These are phyloP conservation scores for Battus philenor DNA, from an alignment of 1,140 invertebrate species.

Conservation along the genomic window DNA sequence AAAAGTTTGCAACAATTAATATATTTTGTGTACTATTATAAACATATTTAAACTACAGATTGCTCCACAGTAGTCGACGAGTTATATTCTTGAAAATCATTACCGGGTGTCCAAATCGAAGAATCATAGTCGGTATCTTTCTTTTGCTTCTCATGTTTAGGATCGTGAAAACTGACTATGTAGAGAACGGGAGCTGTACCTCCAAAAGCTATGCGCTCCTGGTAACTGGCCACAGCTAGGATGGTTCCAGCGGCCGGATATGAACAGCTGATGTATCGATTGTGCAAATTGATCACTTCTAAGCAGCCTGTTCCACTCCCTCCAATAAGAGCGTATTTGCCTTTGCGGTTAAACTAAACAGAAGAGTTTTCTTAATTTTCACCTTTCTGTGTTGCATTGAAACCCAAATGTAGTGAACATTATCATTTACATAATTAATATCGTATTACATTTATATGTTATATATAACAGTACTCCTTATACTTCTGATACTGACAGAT, in stretches of 20 bases:
- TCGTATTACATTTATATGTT: too few relatives aligned
- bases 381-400: too few relatives aligned
- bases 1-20: too few relatives aligned
- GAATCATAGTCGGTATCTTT: slow-evolving; percentile 25
- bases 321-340: slow-evolving; percentile 63
- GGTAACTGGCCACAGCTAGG: slow-evolving; percentile 45
- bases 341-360: slow-evolving; percentile 63
- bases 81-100: not conserved
- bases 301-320: slow-evolving; percentile 65
- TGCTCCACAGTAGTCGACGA: not conserved
- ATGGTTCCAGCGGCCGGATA: slow-evolving; percentile 49
- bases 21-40: too few relatives aligned
- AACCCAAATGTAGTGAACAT: too few relatives aligned
- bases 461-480: too few relatives aligned
- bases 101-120: slow-evolving; percentile 16
- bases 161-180: slow-evolving; percentile 59
- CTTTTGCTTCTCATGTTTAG: slow-evolving; percentile 52
- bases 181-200: slow-evolving; percentile 49
- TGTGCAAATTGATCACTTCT: slow-evolving; percentile 67
- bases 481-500: too few relatives aligned
- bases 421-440: too few relatives aligned
- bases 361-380: not conserved
- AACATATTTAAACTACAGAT: not conserved
- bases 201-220: slow-evolving; percentile 54
- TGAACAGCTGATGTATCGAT: slow-evolving; percentile 58